Conservation (phyloP, 2,113 vertebrate genomes). For the Callipepla squamata region DNA sequence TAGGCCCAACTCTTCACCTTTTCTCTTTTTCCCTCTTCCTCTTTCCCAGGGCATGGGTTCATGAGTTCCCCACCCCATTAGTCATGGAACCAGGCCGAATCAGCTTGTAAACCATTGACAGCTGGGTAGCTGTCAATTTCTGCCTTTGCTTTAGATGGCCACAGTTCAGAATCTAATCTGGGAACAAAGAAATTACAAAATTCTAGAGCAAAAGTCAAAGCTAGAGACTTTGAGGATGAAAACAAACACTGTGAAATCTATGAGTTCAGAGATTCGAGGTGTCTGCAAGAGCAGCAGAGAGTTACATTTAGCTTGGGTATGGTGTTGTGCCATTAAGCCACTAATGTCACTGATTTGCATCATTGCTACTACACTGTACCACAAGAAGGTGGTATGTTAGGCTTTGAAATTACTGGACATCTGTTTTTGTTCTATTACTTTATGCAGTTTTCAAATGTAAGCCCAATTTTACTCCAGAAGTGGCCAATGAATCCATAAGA, state of each 20-base stretch:
- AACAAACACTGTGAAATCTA: not conserved
- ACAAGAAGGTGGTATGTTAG: not conserved
- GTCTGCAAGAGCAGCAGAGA: rapidly evolving
- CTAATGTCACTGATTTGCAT: not conserved
- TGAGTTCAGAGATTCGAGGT: not conserved
- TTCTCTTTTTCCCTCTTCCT: too few species aligned
- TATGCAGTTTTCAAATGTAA: not conserved
- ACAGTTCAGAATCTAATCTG: not conserved
- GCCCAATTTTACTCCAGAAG: not conserved
- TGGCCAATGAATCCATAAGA: not conserved
- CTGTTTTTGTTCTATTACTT: not conserved
- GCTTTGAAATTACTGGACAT: not conserved
- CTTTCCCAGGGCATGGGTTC: too few species aligned
- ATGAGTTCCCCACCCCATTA: too few species aligned
- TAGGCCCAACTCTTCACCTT: too few species aligned
- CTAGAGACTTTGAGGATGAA: not conserved
- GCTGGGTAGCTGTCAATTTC: not conserved
- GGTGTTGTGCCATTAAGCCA: not conserved
- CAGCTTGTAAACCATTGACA: too few species aligned
- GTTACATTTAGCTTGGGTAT: not conserved
- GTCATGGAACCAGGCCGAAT: too few species aligned
- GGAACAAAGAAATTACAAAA: not conserved
- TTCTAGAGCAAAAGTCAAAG: not conserved
- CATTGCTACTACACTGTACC: not conserved
- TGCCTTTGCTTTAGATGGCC: not conserved